Conservation (phyloP, 2,888 invertebrate species). For the Nycteola revayana region DNA sequence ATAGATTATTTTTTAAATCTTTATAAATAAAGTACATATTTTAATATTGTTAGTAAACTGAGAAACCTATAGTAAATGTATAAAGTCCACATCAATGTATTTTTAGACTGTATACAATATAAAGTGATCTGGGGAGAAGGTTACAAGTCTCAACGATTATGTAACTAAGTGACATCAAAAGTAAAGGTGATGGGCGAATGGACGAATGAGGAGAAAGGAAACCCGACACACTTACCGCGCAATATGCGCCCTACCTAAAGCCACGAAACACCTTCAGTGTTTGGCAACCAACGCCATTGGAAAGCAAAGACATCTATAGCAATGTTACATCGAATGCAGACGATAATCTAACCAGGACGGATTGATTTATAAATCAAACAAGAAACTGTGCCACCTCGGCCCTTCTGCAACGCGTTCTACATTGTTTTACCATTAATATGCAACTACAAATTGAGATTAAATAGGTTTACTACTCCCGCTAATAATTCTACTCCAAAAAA, state of each 20-base stretch:
- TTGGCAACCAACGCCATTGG: conserved; percentile 64
- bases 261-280: conserved; percentile 51
- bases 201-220: conserved; percentile 30
- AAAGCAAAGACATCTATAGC: conserved; percentile 65
- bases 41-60: too few relatives aligned
- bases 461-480: conserved; percentile 19
- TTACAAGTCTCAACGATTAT: conserved; percentile 56
- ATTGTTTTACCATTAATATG: conserved; percentile 72
- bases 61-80: too few relatives aligned
- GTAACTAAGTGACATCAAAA: conserved; percentile 46
- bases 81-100: too few relatives aligned
- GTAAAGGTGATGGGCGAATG: conserved; percentile 40
- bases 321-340: conserved; percentile 56
- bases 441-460: conserved; percentile 44
- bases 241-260: conserved; percentile 31
- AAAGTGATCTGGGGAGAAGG: conserved; percentile 49
- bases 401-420: conserved; percentile 55
- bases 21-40: not conserved
- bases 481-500: too few relatives aligned
- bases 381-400: conserved; percentile 77
- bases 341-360: conserved; percentile 73
- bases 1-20: not conserved
- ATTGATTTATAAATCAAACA: conserved; percentile 75
- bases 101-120: conserved; percentile 16
- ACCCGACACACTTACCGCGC: conserved; percentile 28